These are phyloP conservation scores for Myrmecophaga tridactyla DNA, from an alignment of 2,113 vertebrate species.

Conservation along the genomic window DNA sequence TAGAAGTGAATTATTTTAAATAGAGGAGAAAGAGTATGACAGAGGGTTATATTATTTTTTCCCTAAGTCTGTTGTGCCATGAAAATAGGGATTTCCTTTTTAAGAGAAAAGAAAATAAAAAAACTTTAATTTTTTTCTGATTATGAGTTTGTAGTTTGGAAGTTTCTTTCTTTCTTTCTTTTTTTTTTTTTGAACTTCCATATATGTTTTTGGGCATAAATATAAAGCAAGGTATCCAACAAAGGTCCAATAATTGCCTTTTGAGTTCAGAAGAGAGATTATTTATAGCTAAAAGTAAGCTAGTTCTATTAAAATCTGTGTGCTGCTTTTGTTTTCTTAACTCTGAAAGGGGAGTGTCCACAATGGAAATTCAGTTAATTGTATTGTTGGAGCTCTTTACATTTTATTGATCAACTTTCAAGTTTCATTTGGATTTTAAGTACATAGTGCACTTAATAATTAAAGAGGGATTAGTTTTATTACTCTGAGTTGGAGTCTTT, in stretches of 20 bases:
- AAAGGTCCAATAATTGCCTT: not conserved
- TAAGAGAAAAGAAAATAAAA: not conserved
- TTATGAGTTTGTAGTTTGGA: not conserved
- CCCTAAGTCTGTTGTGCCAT: not conserved
- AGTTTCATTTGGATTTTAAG: conserved; percentile 49
- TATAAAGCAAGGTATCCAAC: not conserved
- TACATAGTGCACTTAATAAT: conserved; percentile 32
- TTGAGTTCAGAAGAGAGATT: conserved; percentile 2
- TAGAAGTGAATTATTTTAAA: no score
- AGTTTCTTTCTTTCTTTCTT: not conserved
- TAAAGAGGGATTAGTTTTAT: conserved; percentile 49
- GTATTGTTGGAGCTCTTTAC: conserved; percentile 1
- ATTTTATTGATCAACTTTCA: conserved; percentile 42
- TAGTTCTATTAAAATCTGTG: not conserved
- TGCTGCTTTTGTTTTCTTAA: conserved; percentile 39
- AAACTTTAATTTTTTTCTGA: not conserved
- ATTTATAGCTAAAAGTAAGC: not conserved
- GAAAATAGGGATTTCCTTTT: not conserved
- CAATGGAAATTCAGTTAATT: conserved; percentile 13
- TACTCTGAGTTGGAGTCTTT: not conserved
- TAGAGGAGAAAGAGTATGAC: not conserved
- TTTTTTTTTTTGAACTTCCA: not conserved
- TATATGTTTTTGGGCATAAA: not conserved
- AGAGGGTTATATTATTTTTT: not conserved
- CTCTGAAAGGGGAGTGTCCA: not conserved